Evolutionary conservation across 2,113 vertebrate species (phyloP).

Genomic region (Scopus umbretta): DNA sequence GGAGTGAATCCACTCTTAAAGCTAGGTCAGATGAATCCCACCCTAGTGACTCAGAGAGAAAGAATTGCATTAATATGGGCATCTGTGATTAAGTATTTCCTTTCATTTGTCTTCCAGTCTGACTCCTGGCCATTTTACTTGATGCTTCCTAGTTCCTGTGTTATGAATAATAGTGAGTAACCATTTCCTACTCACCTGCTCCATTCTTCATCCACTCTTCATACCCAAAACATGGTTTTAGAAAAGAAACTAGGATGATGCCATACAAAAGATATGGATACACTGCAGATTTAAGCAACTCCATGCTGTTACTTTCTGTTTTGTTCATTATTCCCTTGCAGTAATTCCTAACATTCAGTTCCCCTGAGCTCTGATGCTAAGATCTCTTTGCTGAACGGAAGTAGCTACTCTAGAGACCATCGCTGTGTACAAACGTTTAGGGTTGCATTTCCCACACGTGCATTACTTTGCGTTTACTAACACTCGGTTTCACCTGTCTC

Average conservation of each 20-base stretch:
- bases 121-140: background rate
- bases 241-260: background rate
- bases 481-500: background rate
- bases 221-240: background rate
- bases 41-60: constrained; percentile 49
- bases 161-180: background rate
- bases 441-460: background rate
- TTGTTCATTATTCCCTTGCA: background rate
- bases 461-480: constrained; percentile 9
- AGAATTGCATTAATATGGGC: background rate
- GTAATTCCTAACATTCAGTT: background rate
- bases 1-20: background rate
- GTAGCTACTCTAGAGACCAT: background rate
- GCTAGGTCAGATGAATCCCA: constrained; percentile 9
- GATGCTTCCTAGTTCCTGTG: background rate
- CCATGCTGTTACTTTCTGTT: background rate
- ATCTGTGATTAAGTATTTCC: constrained; percentile 30
- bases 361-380: background rate
- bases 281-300: background rate
- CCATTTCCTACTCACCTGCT: background rate
- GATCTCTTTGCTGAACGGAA: constrained; percentile 29
- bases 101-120: constrained; percentile 21
- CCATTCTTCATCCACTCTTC: background rate
- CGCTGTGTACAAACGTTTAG: background rate
- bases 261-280: background rate